phyloP scores from a whole-genome alignment of 2,113 vertebrate species.

The Rhea americana region DNA sequence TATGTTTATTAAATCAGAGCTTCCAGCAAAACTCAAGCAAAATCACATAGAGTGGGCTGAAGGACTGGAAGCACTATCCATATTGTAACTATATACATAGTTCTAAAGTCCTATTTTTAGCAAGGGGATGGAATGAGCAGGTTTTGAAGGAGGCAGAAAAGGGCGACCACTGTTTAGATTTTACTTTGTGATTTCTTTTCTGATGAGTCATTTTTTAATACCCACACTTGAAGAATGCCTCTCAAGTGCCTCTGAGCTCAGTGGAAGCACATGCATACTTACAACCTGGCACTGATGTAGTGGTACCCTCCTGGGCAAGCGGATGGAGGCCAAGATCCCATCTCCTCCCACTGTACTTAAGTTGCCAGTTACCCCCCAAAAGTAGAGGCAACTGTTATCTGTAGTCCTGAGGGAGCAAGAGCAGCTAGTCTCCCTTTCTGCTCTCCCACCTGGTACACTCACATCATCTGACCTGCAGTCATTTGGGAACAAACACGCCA shows the following conservation, averaged over 20 bases:
- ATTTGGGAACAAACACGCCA: background rate
- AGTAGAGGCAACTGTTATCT: background rate
- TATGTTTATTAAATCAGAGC: conserved; percentile 10
- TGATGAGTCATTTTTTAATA: background rate
- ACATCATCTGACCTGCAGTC: background rate
- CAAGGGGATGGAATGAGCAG: background rate
- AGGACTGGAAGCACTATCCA: background rate
- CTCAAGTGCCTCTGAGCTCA: background rate
- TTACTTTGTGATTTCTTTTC: background rate
- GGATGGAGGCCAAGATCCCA: background rate
- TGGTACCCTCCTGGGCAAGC: background rate
- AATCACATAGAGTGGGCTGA: background rate
- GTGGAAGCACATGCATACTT: background rate
- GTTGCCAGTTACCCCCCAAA: background rate
- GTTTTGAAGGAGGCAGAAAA: background rate
- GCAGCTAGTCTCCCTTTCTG: background rate
- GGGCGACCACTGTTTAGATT: background rate
- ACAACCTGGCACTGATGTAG: background rate
- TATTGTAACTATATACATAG: background rate
- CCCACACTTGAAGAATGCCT: background rate
- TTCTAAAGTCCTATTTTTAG: background rate
- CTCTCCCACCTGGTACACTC: background rate
- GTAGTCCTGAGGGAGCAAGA: background rate
- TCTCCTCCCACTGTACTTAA: background rate
- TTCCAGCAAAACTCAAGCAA: background rate